Evolutionary conservation across 2,113 vertebrate species (phyloP).

Genomic region (Gavia stellata): DNA sequence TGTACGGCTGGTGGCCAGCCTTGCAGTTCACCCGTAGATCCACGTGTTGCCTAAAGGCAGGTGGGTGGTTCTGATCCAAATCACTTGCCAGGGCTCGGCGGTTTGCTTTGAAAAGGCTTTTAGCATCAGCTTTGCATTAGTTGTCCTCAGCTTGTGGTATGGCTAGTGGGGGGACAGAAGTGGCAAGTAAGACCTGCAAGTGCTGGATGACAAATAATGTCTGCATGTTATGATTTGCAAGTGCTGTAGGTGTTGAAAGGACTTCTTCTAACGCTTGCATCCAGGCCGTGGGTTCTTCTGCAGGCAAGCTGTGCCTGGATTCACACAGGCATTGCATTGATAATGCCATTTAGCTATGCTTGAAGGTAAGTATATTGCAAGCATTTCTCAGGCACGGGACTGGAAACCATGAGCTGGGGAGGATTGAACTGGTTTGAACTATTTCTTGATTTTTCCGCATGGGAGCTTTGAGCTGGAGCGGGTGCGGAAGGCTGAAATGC

Average conservation of each 20-base stretch:
- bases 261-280: neutral
- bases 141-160: neutral
- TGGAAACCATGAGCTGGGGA: neutral
- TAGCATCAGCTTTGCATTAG: neutral
- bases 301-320: neutral
- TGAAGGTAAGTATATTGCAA: neutral
- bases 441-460: neutral
- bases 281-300: neutral
- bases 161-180: neutral
- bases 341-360: neutral
- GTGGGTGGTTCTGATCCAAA: neutral
- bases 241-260: neutral
- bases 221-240: neutral
- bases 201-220: neutral
- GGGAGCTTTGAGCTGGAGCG: neutral
- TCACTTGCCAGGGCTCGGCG: neutral
- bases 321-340: neutral
- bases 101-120: neutral
- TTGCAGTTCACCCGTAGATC: neutral
- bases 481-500: neutral
- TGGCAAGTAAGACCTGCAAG: neutral
- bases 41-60: neutral
- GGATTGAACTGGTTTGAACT: neutral
- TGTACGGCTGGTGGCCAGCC: neutral
- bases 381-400: neutral